Evolutionary conservation across 2,797 vertebrate species (phyloP).

Genomic region (Vultur gryphus): DNA sequence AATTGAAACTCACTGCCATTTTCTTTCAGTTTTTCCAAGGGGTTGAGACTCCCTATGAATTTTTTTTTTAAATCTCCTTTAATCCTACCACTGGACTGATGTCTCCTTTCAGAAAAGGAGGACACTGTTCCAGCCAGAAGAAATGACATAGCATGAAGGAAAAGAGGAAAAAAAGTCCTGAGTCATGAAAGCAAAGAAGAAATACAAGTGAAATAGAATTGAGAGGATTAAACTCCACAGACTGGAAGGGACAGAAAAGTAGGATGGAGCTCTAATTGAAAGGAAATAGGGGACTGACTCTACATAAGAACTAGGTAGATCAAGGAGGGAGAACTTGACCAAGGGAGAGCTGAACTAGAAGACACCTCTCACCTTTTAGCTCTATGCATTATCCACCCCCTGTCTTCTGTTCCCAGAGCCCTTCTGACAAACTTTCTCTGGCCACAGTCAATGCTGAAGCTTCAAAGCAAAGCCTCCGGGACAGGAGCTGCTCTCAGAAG

Average conservation of each 20-base stretch:
- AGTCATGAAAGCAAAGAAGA: conserved; percentile 42
- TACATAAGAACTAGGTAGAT: neutral
- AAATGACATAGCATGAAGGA: neutral
- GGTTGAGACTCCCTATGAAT: neutral
- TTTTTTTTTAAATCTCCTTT: conserved; percentile 20
- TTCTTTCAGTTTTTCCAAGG: neutral
- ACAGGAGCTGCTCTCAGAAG: neutral
- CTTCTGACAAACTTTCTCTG: neutral
- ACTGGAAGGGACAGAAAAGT: neutral
- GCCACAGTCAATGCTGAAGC: neutral
- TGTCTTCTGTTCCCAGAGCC: neutral
- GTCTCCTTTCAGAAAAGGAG: conserved; percentile 19
- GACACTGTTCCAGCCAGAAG: conserved; percentile 5
- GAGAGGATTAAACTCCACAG: neutral
- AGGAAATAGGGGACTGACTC: neutral
- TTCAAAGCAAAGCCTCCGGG: neutral
- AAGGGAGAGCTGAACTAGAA: neutral
- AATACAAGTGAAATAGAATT: neutral
- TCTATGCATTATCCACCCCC: neutral
- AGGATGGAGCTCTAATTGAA: conserved; percentile 35
- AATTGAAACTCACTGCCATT: neutral
- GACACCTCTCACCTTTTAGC: neutral
- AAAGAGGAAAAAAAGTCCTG: neutral
- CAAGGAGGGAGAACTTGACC: neutral
- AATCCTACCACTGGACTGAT: neutral